Base-by-base conservation (phyloP, 2,113 vertebrate genomes). In the Sinocyclocheilus anophthalmus region DNA sequence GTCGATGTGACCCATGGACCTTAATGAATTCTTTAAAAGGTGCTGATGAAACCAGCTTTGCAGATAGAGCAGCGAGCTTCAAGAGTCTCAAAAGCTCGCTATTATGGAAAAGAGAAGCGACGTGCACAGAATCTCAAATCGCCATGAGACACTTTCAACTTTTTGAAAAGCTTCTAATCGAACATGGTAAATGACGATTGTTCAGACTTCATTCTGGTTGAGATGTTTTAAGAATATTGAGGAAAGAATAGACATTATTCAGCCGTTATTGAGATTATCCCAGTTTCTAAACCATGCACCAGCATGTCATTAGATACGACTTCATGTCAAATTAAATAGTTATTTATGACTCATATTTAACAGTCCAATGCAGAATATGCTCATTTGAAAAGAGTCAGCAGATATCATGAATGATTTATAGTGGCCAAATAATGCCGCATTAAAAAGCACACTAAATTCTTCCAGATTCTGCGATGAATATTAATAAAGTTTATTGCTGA, bases 21-120 rank as follows among this genome's bases (percentile, higher is more conserved):
- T 77, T 77, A 77, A 55, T 77, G 84, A 88, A 93, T 91, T 88
- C 55, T 84, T 90, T 78, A 24, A 88, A 91, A 92, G 90, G 48
- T 92, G 83, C 87, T 92, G 91, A 92, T 90, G 84, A 87, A 89
- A 89, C 84, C 73, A 55, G 65, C 90, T 90, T 86, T 90, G 88
- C 83, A 91, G 88, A 88, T 87, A 92, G 84, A 89, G 76, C 37
- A 50, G 80, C 37, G 22, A 86, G 84, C 82, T 53, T 85, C 59
- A 88, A 76, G n/a, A 85, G 84, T 84, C 61, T 85, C 65, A 88
- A 76, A 91, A 87, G 75, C 78, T 81, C 10, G 50, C 63, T 86
- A 22, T 87, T 76, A 83, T 85, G 59, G 20, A 75, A 84, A 69
- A 22, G 14, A 73, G 61, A 39, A 78, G 73, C 84, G 81, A 88